phyloP scores from a whole-genome alignment of 2,888 invertebrate genomes.

The Drosophila fungiperda region DNA sequence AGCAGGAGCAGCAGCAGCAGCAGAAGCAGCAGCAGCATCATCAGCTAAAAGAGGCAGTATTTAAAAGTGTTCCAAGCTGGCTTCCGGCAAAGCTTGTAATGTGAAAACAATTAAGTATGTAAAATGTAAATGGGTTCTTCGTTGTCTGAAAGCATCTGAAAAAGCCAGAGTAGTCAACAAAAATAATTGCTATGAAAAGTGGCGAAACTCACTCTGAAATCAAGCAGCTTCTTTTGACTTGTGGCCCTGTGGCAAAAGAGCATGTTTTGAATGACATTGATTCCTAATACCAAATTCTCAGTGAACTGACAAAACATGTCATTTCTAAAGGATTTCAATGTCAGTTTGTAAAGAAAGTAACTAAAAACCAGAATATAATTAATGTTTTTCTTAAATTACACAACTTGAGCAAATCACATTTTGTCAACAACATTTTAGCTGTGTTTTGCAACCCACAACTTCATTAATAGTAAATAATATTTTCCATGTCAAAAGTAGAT shows the following conservation, averaged over 20 bases:
- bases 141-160: neutral
- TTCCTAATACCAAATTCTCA: conserved; percentile 8
- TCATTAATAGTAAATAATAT: neutral
- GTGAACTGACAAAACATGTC: conserved; percentile 25
- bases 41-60: conserved; percentile 10
- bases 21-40: neutral
- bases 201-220: conserved; percentile 7
- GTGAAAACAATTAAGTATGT: conserved; percentile 76
- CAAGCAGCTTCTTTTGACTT: conserved; percentile 14
- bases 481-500: neutral
- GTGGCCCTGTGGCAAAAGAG: neutral
- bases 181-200: conserved; percentile 4
- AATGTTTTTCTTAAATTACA: neutral
- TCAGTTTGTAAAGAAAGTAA: neutral
- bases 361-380: neutral
- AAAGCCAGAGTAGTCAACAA: conserved; percentile 1
- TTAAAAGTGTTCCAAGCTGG: conserved; percentile 37
- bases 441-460: neutral
- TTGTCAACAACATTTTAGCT: neutral
- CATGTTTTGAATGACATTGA: conserved; percentile 42
- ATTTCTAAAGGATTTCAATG: neutral
- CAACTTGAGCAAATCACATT: neutral
- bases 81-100: conserved; percentile 54
- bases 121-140: conserved; percentile 64
- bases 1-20: neutral